Percentiles rank a stretch among this genome's conserved stretches.
Conservation (phyloP, 1,140 invertebrate genomes). For the Drosophila sproati region DNA sequence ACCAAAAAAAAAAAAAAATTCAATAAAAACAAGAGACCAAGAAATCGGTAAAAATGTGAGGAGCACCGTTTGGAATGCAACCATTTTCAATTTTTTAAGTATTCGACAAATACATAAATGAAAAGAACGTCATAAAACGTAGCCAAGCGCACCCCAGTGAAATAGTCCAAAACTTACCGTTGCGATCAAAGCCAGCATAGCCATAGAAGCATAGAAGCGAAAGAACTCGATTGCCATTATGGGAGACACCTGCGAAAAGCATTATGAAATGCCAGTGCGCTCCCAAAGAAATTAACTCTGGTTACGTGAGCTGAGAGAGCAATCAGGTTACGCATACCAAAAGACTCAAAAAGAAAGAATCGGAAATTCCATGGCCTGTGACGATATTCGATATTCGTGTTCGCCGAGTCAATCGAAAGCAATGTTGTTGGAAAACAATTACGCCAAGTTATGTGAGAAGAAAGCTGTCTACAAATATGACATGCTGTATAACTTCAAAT, state of each 20-base stretch:
- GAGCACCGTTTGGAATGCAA: slow-evolving; percentile 46
- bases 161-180: slow-evolving; percentile 1
- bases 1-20: slow-evolving; percentile 19
- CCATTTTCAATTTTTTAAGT: slow-evolving; percentile 7
- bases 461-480: background rate
- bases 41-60: slow-evolving; percentile 16
- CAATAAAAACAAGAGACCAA: background rate
- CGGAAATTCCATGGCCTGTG: background rate
- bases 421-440: slow-evolving; percentile 14
- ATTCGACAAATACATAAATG: slow-evolving; percentile 31
- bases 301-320: slow-evolving; percentile 64
- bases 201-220: background rate
- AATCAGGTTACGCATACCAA: slow-evolving; percentile 47
- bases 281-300: slow-evolving; percentile 70
- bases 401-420: slow-evolving; percentile 22
- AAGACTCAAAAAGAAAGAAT: background rate
- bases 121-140: slow-evolving; percentile 51
- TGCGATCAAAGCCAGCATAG: background rate
- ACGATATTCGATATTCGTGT: slow-evolving; percentile 26
- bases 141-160: slow-evolving; percentile 46
- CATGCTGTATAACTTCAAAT: too few relatives aligned
- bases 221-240: slow-evolving; percentile 52
- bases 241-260: slow-evolving; percentile 66
- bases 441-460: slow-evolving; percentile 19
- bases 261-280: slow-evolving; percentile 63